Conservation (phyloP, 1,140 invertebrate genomes). For the Dinoponera quadriceps region DNA sequence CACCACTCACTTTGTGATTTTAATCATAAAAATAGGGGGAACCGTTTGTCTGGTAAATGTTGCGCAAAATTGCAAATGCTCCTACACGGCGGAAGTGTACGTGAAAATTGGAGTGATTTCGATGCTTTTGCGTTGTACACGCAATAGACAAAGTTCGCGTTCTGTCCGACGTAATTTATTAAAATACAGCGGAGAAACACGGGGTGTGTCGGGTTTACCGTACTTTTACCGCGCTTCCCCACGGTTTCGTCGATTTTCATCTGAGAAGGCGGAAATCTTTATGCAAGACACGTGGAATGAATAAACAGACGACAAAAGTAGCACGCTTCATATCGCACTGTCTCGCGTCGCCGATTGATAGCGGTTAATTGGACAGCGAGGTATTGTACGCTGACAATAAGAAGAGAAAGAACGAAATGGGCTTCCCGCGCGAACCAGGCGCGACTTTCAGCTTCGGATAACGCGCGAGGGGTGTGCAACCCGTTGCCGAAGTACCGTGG, state of each 20-base stretch:
- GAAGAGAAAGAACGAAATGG: slow-evolving; percentile 2
- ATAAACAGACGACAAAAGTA: slow-evolving; percentile 15
- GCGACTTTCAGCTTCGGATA: slow-evolving; percentile 51
- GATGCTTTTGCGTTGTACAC: no score
- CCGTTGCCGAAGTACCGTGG: slow-evolving; percentile 54
- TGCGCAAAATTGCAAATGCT: no score
- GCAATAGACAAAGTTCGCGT: no score
- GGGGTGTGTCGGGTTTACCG: no score
- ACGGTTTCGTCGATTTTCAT: neutral
- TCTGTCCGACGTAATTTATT: no score
- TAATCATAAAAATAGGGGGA: no score
- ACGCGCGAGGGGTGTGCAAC: slow-evolving; percentile 38
- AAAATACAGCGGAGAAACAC: no score
- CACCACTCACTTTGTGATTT: no score
- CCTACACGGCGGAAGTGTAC: no score
- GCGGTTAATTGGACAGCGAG: slow-evolving; percentile 43
- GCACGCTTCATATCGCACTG: neutral
- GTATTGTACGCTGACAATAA: slow-evolving; percentile 21
- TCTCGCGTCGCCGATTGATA: slow-evolving; percentile 31
- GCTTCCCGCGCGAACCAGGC: slow-evolving; percentile 6
- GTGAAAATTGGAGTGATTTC: no score
- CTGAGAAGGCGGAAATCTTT: neutral
- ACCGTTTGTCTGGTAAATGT: no score
- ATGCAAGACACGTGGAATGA: neutral
- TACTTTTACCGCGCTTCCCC: no score